Conservation (phyloP, 1,140 invertebrate genomes). For the Asbolus verrucosus region DNA sequence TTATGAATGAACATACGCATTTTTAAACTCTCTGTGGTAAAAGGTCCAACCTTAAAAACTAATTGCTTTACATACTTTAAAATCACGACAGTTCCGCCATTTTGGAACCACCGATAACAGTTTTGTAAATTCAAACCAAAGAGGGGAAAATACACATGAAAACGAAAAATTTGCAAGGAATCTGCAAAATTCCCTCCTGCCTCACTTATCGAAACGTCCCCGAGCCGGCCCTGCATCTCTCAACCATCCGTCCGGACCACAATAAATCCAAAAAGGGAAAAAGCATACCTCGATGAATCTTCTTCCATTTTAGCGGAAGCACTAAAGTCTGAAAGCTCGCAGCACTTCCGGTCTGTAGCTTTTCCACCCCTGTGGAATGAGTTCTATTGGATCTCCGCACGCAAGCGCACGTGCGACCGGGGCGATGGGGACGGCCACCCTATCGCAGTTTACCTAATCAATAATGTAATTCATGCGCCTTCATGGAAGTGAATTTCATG, state of each 20-base stretch:
- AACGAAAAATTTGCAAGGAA: too few species aligned
- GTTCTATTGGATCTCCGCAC: conserved; percentile 51
- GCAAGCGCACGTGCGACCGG: conserved; percentile 36
- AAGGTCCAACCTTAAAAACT: too few species aligned
- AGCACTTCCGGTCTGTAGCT: conserved; percentile 51
- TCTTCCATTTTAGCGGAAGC: conserved; percentile 59
- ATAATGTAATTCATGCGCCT: conserved; percentile 51
- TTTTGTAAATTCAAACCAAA: too few species aligned
- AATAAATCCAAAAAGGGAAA: conserved; percentile 14
- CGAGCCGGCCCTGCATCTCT: conserved; percentile 9
- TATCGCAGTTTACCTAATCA: conserved; percentile 43
- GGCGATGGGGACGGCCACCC: conserved; percentile 16
- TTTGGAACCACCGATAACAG: too few species aligned
- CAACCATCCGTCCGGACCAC: conserved; percentile 23
- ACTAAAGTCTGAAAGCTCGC: conserved; percentile 56
- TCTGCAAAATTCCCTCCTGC: too few species aligned
- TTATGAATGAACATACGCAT: too few species aligned
- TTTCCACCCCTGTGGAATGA: conserved; percentile 48
- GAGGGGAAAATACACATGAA: too few species aligned
- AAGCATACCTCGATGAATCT: conserved; percentile 36
- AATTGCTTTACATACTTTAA: too few species aligned
- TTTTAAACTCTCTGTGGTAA: too few species aligned
- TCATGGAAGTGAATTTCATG: conserved; percentile 17
- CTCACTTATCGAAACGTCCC: too few species aligned
- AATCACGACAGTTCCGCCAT: too few species aligned